phyloP scores from a whole-genome alignment of 2,113 vertebrate species.

The Nesogale talazaci region DNA sequence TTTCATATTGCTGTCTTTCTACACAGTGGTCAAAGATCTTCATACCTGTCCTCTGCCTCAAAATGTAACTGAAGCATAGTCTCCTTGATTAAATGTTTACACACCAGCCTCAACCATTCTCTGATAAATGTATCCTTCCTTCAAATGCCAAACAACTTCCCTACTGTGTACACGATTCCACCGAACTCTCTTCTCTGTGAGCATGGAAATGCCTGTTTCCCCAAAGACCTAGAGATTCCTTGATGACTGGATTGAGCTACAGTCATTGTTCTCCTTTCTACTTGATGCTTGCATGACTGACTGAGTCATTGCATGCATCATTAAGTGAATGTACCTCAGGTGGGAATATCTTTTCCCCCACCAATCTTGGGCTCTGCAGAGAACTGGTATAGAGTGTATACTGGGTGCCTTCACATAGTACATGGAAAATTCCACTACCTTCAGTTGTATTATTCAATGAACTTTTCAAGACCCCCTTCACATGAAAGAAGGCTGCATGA shows the following conservation, averaged over 20 bases:
- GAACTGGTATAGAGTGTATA: fast-evolving
- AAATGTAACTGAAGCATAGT: background rate
- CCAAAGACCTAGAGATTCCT: background rate
- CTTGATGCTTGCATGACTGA: background rate
- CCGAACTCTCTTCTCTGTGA: background rate
- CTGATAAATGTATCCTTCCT: background rate
- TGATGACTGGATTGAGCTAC: background rate
- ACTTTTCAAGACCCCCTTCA: too few relatives aligned
- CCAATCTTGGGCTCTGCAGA: background rate
- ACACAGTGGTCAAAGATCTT: background rate
- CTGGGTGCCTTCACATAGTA: too few relatives aligned
- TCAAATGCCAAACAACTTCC: background rate
- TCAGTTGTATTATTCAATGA: too few relatives aligned
- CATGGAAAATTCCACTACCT: too few relatives aligned
- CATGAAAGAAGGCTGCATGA: too few relatives aligned
- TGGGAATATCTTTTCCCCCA: background rate
- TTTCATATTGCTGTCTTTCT: background rate
- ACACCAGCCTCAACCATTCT: background rate
- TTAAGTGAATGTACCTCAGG: background rate
- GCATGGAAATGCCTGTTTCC: background rate
- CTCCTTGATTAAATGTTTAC: background rate
- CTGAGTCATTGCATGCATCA: background rate
- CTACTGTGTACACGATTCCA: background rate
- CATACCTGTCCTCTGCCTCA: background rate
- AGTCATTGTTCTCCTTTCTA: background rate